Evolutionary conservation across 2,888 invertebrate genomes (phyloP), one percentile per base, ranked within the genome.

Genomic region (Rhopalosiphum nymphaeae): DNA sequence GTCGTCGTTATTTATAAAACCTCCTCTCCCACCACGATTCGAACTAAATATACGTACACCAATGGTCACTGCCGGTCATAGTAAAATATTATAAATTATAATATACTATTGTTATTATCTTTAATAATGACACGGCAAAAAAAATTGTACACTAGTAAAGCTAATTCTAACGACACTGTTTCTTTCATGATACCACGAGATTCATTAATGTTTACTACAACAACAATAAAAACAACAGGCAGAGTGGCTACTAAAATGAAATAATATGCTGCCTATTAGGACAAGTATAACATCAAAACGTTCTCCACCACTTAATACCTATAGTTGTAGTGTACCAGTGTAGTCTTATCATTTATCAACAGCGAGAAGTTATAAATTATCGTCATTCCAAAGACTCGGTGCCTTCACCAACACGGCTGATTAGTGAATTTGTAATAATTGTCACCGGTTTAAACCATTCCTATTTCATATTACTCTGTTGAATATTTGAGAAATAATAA

Each of bases 1-100:
- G 94, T 91, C 91, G 91, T 91, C 61, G 93, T 61, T 94, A 94
- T 94, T 91, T 94, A 91, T 94, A 94, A 93, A 88, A 92, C 87
- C 2, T 29, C 11, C 56, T 57, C 93, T 61, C 86, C 85, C 49
- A 42, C 25, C 29, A 53, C 26, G 42, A 13, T 78, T 78, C 5
- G 78, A 78, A 78, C 21, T 78, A 78, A 78, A 78, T 3, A 78
- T 26, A 36, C 36, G 78, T 78, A 78, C 36, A 11, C 36, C 78
- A 78, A 78, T 78, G 36, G 78, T 78, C 78, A 36, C 21, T 78
- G 78, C 78, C 78, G 78, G 36, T 78, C 78, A 78, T 78, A 36
- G 21, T 21, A 36, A 36, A 78, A 78, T 78, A 78, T 26, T 78
- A 78, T 36, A 36, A 78, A 78, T 36, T 36, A 78, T 36, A 78